phyloP scores from a whole-genome alignment of 2,113 vertebrate genomes.

The Pteronura brasiliensis region DNA sequence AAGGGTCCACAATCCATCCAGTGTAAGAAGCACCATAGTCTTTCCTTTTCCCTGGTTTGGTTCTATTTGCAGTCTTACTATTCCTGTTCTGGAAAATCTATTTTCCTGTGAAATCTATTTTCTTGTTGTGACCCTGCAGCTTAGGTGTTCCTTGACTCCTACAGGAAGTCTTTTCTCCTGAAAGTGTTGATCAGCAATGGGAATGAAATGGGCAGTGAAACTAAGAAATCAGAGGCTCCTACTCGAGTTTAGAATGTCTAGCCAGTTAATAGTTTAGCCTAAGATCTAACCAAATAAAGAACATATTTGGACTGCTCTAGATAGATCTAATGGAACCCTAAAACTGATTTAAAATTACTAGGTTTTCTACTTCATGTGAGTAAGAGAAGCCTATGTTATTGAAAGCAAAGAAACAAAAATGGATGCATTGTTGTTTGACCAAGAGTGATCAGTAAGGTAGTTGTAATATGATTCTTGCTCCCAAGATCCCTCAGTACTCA shows the following conservation, averaged over 20 bases:
- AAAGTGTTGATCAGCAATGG: not conserved
- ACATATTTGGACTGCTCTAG: not conserved
- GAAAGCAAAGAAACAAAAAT: slow-evolving; percentile 16
- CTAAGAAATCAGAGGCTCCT: not conserved
- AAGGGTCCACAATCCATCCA: not conserved
- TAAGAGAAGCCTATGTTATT: not conserved
- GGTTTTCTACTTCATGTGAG: not conserved
- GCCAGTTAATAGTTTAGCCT: not conserved
- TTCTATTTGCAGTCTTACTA: not conserved
- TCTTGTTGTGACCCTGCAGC: not conserved
- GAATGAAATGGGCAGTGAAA: not conserved
- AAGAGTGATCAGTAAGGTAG: not conserved
- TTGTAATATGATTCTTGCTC: not conserved
- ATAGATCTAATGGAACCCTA: not conserved
- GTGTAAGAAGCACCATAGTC: not conserved
- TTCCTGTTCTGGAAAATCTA: not conserved
- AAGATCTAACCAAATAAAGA: not conserved
- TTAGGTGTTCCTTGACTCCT: not conserved
- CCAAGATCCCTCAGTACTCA: not conserved
- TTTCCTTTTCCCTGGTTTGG: not conserved
- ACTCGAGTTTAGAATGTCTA: not conserved
- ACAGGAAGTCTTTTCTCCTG: not conserved
- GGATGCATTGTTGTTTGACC: not conserved
- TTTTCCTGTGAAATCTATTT: not conserved
- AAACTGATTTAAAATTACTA: not conserved